Conservation (phyloP, 1,140 invertebrate species). For the Cydia fagiglandana region DNA sequence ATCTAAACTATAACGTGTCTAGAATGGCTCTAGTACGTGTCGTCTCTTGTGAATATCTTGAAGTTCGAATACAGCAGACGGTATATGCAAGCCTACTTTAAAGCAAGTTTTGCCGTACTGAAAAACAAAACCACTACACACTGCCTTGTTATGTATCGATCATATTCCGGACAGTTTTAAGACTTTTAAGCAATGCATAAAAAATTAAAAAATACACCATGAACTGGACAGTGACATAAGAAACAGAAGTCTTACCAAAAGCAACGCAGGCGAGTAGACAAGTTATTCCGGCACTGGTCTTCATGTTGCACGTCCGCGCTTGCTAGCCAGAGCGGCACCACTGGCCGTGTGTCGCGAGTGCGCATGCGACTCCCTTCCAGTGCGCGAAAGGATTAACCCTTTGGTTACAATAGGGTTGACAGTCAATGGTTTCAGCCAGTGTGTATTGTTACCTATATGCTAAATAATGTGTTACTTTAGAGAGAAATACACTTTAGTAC, state of each 20-base stretch:
- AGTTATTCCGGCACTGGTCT: constrained; percentile 54
- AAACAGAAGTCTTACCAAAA: constrained; percentile 57
- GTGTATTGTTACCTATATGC: too few species aligned
- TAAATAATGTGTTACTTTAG: too few species aligned
- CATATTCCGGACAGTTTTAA: background rate
- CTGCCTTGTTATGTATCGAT: too few species aligned
- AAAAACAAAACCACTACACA: too few species aligned
- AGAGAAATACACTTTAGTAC: too few species aligned
- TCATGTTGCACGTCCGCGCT: constrained; percentile 66
- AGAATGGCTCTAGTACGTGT: too few species aligned
- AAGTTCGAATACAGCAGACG: too few species aligned
- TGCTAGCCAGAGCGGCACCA: constrained; percentile 56
- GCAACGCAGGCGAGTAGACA: constrained; percentile 56
- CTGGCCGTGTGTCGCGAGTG: constrained; percentile 51
- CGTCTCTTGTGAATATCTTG: too few species aligned
- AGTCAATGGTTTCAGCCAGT: constrained; percentile 33
- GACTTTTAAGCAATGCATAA: background rate
- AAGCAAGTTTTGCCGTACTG: too few species aligned
- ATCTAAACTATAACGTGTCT: too few species aligned
- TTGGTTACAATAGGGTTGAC: constrained; percentile 48
- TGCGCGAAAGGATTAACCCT: constrained; percentile 27
- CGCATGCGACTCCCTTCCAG: constrained; percentile 40
- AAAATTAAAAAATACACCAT: background rate
- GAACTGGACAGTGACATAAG: background rate
- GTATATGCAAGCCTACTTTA: too few species aligned